Evolutionary conservation across 2,888 invertebrate genomes (phyloP).

Genomic region (Tinea semifulvella): DNA sequence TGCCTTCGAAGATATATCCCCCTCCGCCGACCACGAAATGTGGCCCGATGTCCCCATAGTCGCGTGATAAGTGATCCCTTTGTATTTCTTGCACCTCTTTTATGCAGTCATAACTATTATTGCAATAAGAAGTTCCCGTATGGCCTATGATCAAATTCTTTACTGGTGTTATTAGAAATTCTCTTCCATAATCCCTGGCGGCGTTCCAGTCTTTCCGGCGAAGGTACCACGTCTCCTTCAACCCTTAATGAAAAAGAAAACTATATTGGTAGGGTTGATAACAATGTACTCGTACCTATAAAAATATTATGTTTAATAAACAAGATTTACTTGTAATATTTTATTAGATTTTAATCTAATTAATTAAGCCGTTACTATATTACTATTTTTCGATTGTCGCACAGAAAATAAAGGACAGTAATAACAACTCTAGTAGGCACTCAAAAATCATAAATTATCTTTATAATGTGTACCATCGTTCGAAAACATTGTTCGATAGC

Average conservation of each 20-base stretch:
- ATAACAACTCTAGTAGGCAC: too few species aligned
- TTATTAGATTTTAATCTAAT: too few species aligned
- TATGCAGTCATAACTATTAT: slow-evolving; percentile 33
- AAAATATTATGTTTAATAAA: too few species aligned
- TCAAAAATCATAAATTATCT: too few species aligned
- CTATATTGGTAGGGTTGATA: too few species aligned
- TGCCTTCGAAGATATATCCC: slow-evolving; percentile 46
- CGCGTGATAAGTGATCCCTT: slow-evolving; percentile 29
- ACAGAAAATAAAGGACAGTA: too few species aligned
- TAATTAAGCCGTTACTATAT: too few species aligned
- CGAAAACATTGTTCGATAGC: too few species aligned
- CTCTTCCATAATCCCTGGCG: slow-evolving; percentile 32
- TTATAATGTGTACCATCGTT: too few species aligned
- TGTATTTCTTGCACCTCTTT: slow-evolving; percentile 34
- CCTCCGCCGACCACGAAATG: slow-evolving; percentile 46
- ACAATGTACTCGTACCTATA: too few species aligned
- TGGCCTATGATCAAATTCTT: slow-evolving; percentile 41
- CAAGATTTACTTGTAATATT: too few species aligned
- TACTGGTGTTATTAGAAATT: slow-evolving; percentile 35
- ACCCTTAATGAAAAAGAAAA: slow-evolving; percentile 27
- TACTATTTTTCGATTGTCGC: too few species aligned
- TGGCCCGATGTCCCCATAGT: slow-evolving; percentile 41
- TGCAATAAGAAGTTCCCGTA: slow-evolving; percentile 34
- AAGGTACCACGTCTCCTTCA: slow-evolving; percentile 48
- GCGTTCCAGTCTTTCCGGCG: slow-evolving; percentile 52